Conservation (phyloP, 2,113 vertebrate genomes). For the Eupsittula cactorum region DNA sequence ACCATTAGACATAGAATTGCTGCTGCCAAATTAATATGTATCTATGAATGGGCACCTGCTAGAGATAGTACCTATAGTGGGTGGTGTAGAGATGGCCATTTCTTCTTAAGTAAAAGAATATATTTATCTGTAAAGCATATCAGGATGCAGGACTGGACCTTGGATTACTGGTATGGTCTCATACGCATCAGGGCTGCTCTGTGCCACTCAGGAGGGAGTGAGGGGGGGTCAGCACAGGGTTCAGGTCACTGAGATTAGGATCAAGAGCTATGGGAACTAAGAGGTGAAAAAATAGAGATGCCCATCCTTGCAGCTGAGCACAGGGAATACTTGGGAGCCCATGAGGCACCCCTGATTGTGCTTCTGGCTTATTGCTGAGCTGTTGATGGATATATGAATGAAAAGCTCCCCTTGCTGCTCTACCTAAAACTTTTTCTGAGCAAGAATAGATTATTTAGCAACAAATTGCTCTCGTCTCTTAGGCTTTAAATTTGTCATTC, state of each 20-base stretch:
- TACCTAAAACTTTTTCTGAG: not conserved
- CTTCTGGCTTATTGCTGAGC: not conserved
- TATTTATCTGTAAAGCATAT: not conserved
- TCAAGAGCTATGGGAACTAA: not conserved
- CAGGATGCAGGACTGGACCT: not conserved
- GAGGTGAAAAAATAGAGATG: not conserved
- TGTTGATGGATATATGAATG: not conserved
- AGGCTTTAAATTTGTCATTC: not conserved
- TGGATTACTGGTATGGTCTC: not conserved
- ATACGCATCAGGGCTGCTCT: not conserved
- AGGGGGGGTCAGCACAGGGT: rapidly evolving
- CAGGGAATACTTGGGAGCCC: not conserved
- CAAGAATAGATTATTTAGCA: not conserved
- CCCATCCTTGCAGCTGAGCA: not conserved
- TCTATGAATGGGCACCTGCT: not conserved
- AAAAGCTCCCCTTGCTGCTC: not conserved
- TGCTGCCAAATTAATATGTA: not conserved
- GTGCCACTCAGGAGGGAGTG: not conserved
- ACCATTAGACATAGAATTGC: not conserved
- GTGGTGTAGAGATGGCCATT: not conserved
- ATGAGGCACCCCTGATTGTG: rapidly evolving
- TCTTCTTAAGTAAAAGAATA: not conserved
- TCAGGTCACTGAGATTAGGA: not conserved
- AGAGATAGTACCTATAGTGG: not conserved
- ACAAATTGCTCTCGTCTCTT: not conserved